phyloP scores from a whole-genome alignment of 2,797 vertebrate genomes.

The Uromys caudimaculatus region DNA sequence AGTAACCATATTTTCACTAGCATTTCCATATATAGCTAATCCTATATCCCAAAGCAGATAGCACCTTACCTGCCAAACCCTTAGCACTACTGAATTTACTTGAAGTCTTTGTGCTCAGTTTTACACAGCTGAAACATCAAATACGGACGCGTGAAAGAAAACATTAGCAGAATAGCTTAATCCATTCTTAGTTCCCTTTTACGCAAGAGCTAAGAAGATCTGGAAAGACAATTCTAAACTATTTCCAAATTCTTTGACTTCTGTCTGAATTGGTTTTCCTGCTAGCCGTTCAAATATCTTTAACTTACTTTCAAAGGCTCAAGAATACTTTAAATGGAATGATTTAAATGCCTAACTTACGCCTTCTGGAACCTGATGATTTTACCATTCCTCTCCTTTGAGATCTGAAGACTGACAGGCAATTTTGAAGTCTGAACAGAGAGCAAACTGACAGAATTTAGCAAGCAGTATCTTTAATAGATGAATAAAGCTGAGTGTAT shows the following conservation, averaged over 20 bases:
- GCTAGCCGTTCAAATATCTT: constrained; percentile 30
- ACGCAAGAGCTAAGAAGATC: constrained; percentile 25
- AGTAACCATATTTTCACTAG: not conserved
- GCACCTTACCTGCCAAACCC: constrained; percentile 17
- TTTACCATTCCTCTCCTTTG: constrained; percentile 34
- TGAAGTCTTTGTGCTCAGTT: constrained; percentile 75
- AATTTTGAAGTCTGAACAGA: constrained; percentile 12
- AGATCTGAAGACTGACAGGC: not conserved
- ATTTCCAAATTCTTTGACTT: constrained; percentile 50
- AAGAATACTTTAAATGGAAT: constrained; percentile 64
- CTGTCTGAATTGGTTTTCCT: not conserved
- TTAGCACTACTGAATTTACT: constrained; percentile 50
- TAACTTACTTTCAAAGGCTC: constrained; percentile 56
- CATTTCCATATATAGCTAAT: constrained; percentile 50
- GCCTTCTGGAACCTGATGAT: constrained; percentile 7
- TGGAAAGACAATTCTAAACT: constrained; percentile 24
- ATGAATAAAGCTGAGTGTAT: constrained; percentile 16
- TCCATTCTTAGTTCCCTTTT: constrained; percentile 57
- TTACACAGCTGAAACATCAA: constrained; percentile 52
- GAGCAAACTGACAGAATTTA: not conserved
- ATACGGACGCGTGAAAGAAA: constrained; percentile 67
- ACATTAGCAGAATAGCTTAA: constrained; percentile 67
- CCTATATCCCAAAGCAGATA: constrained; percentile 58
- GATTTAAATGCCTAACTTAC: constrained; percentile 13
- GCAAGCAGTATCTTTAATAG: constrained; percentile 19